These are phyloP conservation scores for Mylabris sibirica DNA, from an alignment of 2,888 invertebrate genomes.

Conservation along the genomic window DNA sequence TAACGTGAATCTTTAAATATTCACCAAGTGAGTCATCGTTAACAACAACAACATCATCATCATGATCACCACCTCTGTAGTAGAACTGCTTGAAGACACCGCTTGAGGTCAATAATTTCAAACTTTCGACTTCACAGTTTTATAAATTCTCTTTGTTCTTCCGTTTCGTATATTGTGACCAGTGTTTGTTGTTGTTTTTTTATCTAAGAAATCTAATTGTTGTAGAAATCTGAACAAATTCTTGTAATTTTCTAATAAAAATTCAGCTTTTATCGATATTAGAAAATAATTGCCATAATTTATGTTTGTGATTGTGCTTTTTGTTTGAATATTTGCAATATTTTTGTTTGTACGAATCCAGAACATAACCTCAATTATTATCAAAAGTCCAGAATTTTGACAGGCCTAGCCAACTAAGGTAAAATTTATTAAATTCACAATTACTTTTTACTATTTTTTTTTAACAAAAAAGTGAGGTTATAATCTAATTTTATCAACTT, in stretches of 20 bases:
- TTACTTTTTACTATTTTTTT: too few species aligned
- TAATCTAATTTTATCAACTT: neutral
- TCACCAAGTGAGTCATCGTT: constrained; percentile 49
- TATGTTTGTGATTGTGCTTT: neutral
- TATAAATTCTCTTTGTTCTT: constrained; percentile 24
- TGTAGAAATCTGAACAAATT: too few species aligned
- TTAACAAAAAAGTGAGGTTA: neutral
- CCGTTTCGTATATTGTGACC: neutral
- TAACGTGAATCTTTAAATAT: neutral
- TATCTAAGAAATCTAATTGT: constrained; percentile 2
- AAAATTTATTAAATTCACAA: neutral
- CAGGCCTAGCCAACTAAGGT: neutral
- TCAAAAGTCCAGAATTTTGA: neutral
- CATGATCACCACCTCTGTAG: neutral
- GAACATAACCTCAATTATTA: constrained; percentile 6
- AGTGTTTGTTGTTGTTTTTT: constrained; percentile 4
- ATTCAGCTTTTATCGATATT: too few species aligned
- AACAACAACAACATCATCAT: constrained; percentile 14
- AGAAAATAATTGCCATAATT: too few species aligned
- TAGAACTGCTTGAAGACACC: constrained; percentile 41
- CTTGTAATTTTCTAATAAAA: neutral
- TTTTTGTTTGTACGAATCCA: neutral
- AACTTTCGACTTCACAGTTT: constrained; percentile 38
- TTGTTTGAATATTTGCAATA: neutral
- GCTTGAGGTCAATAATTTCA: constrained; percentile 55